Evolutionary conservation across 2,888 invertebrate genomes (phyloP).

Genomic region (Acronicta alni): DNA sequence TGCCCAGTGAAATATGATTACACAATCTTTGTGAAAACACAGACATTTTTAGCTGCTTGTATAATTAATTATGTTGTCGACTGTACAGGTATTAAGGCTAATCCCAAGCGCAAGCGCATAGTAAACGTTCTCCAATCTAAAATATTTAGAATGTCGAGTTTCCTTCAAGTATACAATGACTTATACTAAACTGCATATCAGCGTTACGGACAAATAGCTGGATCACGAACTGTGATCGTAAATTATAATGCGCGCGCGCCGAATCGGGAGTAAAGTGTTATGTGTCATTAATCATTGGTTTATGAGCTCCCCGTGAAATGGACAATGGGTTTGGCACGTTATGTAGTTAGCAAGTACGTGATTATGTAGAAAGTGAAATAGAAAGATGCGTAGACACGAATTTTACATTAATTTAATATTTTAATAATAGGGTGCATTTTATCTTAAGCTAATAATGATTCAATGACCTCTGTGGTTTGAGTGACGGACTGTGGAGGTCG

Average conservation of each 20-base stretch:
- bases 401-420: not conserved
- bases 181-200: slow-evolving; percentile 59
- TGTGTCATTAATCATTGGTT: slow-evolving; percentile 61
- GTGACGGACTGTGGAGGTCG: too few relatives aligned
- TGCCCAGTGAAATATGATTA: too few relatives aligned
- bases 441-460: too few relatives aligned
- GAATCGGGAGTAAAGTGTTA: slow-evolving; percentile 51
- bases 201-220: slow-evolving; percentile 64
- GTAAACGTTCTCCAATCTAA: slow-evolving; percentile 10
- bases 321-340: slow-evolving; percentile 42
- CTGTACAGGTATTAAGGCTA: not conserved
- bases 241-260: slow-evolving; percentile 58
- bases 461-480: too few relatives aligned
- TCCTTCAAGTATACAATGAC: slow-evolving; percentile 53
- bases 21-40: too few relatives aligned
- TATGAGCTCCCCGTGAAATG: slow-evolving; percentile 43
- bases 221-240: slow-evolving; percentile 67
- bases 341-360: slow-evolving; percentile 12
- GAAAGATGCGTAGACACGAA: not conserved
- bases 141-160: slow-evolving; percentile 55
- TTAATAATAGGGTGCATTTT: not conserved
- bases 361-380: slow-evolving; percentile 39
- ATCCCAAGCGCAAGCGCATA: slow-evolving; percentile 1
- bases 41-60: too few relatives aligned
- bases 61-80: too few relatives aligned